A percentile compares a stretch with the other conserved stretches of the same genome.
These are phyloP conservation scores for Aporophyla nigra DNA, from an alignment of 2,888 invertebrate species.

Conservation along the genomic window DNA sequence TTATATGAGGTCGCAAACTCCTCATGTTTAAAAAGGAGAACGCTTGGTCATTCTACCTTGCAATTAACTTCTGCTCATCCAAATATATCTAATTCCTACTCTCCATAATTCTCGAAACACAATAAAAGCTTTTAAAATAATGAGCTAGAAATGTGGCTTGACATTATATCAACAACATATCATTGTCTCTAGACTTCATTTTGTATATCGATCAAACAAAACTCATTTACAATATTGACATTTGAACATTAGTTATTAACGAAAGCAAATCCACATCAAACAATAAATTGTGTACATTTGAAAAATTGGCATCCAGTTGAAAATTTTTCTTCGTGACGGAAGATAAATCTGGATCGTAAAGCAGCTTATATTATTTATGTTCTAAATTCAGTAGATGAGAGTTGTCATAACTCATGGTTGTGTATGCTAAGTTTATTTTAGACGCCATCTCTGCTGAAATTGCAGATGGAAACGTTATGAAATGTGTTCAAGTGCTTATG, in stretches of 20 bases:
- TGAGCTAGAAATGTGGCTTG: neutral
- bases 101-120: neutral
- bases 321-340: constrained; percentile 35
- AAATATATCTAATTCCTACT: neutral
- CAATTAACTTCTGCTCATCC: neutral
- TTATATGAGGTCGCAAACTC: neutral
- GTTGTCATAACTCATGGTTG: constrained; percentile 54
- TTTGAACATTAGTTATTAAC: constrained; percentile 13
- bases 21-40: neutral
- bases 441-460: constrained; percentile 30
- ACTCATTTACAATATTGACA: constrained; percentile 29
- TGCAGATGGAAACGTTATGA: constrained; percentile 38
- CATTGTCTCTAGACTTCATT: neutral
- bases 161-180: neutral
- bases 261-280: constrained; percentile 18
- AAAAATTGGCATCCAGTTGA: constrained; percentile 50
- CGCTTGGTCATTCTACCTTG: neutral
- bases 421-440: constrained; percentile 53
- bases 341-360: constrained; percentile 47
- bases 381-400: constrained; percentile 49
- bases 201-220: constrained; percentile 26
- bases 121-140: constrained; percentile 36
- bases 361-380: constrained; percentile 56
- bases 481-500: constrained; percentile 11
- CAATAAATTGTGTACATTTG: constrained; percentile 31